Percentiles rank a stretch among this genome's conserved stretches.
Evolutionary conservation across 2,888 invertebrate species (phyloP).

Genomic region (Neoitamus cyanurus): DNA sequence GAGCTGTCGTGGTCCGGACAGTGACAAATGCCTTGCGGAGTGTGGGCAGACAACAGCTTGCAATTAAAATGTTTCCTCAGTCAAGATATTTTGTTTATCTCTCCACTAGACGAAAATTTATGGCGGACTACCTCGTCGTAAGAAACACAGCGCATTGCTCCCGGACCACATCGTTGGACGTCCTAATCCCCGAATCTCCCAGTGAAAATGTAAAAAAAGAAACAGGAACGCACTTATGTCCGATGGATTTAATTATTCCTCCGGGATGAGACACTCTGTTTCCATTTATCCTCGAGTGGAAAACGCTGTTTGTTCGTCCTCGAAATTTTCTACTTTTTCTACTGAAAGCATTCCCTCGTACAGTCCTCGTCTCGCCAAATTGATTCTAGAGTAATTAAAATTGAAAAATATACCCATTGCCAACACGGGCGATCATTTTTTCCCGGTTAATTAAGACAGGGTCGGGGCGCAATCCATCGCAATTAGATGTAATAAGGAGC

Average conservation of each 20-base stretch:
- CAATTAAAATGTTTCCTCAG: conserved; percentile 46
- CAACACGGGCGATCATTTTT: not conserved
- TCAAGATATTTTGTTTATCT: conserved; percentile 42
- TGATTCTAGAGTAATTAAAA: not conserved
- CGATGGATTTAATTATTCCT: conserved; percentile 37
- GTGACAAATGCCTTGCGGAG: conserved; percentile 35
- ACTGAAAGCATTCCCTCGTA: not conserved
- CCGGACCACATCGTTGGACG: not conserved
- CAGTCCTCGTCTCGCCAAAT: not conserved
- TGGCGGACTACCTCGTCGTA: conserved; percentile 4
- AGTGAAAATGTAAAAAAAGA: not conserved
- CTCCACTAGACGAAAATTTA: conserved; percentile 23
- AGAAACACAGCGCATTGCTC: not conserved
- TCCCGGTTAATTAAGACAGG: not conserved
- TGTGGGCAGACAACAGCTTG: conserved; percentile 40
- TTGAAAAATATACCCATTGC: not conserved
- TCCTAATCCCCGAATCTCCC: not conserved
- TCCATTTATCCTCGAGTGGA: conserved; percentile 16
- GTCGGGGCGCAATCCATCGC: not conserved
- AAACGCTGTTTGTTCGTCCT: not conserved
- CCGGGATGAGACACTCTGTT: conserved; percentile 26
- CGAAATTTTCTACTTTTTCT: not conserved
- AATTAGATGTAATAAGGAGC: not conserved
- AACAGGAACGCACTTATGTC: conserved; percentile 22
- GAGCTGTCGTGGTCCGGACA: conserved; percentile 31